Evolutionary conservation across 2,797 vertebrate genomes (phyloP).

Genomic region (Malacoraja senta): DNA sequence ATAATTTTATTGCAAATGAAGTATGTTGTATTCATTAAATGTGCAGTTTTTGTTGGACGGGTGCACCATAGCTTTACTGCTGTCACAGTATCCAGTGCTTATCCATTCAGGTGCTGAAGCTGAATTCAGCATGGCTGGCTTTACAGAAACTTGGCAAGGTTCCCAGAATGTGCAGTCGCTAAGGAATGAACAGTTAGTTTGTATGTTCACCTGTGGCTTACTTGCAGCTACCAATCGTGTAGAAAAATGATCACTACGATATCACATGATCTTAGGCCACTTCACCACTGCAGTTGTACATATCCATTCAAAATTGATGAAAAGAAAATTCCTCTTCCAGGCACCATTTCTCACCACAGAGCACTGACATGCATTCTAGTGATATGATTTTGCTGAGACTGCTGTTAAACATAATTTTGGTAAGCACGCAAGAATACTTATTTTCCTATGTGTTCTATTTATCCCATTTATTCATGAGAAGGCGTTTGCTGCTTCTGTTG

Average conservation of each 20-base stretch:
- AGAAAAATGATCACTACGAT: neutral
- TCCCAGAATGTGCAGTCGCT: neutral
- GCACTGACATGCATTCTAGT: neutral
- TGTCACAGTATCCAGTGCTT: neutral
- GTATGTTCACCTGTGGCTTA: neutral
- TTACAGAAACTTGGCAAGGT: neutral
- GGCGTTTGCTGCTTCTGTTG: neutral
- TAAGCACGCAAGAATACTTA: neutral
- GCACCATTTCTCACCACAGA: neutral
- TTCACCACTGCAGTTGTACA: neutral
- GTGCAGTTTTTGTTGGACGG: neutral
- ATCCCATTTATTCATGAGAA: neutral
- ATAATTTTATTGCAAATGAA: neutral
- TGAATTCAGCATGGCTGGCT: neutral
- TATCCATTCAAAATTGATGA: neutral
- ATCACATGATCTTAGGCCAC: slow-evolving; percentile 2
- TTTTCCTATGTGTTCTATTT: neutral
- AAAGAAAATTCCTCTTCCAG: neutral
- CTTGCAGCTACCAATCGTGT: neutral
- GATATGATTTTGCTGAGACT: neutral
- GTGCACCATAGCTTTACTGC: neutral
- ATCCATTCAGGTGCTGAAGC: neutral
- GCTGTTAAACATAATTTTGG: slow-evolving; percentile 6
- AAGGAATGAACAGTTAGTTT: neutral
- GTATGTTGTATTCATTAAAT: slow-evolving; percentile 20